Evolutionary conservation across 2,888 invertebrate species (phyloP), one percentile per base, ranked within the genome.

Genomic region (Kryphioiulus occultus): DNA sequence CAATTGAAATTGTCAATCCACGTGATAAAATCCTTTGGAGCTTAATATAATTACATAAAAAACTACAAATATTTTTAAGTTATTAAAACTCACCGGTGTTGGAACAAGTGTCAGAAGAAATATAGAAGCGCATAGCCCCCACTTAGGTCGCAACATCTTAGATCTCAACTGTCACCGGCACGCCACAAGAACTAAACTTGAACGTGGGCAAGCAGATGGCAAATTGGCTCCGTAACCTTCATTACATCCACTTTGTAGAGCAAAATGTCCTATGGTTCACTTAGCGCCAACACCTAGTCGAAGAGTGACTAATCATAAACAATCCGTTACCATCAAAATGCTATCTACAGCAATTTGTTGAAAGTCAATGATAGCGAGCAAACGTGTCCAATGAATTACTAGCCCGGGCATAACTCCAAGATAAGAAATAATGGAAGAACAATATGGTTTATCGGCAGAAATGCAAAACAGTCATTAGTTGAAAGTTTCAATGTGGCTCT

Each of bases 271-370:
- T 26, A 68, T 68, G 68, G 68, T 68, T 68, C 12, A 26, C 68
- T 12, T 26, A 12, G 68, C 26, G 26, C 68, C n/a, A 22, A 68
- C 68, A 68, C 68, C 26, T 26, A 9, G 26, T 9, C 26, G 68
- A 26, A 68, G 68, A 68, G 15, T 68, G 68, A 68, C 68, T 68
- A 68, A 68, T 68, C 68, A 68, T 26, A 68, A 26, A 26, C 68
- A 68, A 68, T 68, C 68, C 68, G 68, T 68, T 68, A 68, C 68
- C 68, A 26, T 26, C 7, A 26, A 68, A 68, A 26, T 68, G 26
- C n/a, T 68, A 68, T 68, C 68, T 68, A 68, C n/a, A 26, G 68
- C 26, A 68, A 68, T 68, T 68, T 68, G 68, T 68, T 68, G 26
- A 68, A 68, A 68, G 68, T 68, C 68, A 68, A 68, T 26, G 68